Evolutionary conservation across 2,888 invertebrate species (phyloP), one percentile per base, ranked within the genome.

Genomic region (Choreutis nemorana): DNA sequence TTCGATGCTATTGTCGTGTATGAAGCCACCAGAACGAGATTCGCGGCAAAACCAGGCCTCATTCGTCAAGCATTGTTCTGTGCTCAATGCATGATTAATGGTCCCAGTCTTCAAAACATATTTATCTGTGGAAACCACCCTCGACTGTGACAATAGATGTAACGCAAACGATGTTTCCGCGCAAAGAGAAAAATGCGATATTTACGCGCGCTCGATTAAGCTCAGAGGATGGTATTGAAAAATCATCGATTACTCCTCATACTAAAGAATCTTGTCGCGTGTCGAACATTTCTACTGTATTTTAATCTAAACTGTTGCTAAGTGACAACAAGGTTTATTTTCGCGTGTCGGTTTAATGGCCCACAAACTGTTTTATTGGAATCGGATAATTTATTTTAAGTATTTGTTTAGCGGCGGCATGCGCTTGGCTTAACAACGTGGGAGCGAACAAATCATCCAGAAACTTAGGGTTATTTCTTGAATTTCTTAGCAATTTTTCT

Each of bases 331-430:
- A n/a, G n/a, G n/a, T n/a, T n/a, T n/a, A n/a, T n/a, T n/a, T n/a
- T n/a, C n/a, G n/a, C n/a, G n/a, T n/a, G n/a, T n/a, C n/a, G n/a
- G n/a, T n/a, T n/a, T n/a, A n/a, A n/a, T n/a, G n/a, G n/a, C n/a
- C n/a, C n/a, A n/a, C n/a, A n/a, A n/a, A n/a, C 60, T 67, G 58
- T 67, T 73, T 73, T 78, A 77, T 77, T 78, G 67, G 65, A 66
- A 71, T 60, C 66, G 67, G 68, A 68, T 73, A 75, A 75, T 73
- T 68, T 72, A 73, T 75, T 72, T 67, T 44, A 58, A 62, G 63
- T 70, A 72, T 75, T 73, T 77, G 68, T 77, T 65, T 64, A 54
- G 62, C 50, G 58, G 61, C 52, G 57, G 61, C 50, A 53, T 55
- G 51, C 23, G 23, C 33, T 6, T 31, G 28, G 31, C 14, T 29